Evolutionary conservation across 2,113 vertebrate species (phyloP), one percentile per base, ranked within the genome.

Genomic region (Globicephala melas): DNA sequence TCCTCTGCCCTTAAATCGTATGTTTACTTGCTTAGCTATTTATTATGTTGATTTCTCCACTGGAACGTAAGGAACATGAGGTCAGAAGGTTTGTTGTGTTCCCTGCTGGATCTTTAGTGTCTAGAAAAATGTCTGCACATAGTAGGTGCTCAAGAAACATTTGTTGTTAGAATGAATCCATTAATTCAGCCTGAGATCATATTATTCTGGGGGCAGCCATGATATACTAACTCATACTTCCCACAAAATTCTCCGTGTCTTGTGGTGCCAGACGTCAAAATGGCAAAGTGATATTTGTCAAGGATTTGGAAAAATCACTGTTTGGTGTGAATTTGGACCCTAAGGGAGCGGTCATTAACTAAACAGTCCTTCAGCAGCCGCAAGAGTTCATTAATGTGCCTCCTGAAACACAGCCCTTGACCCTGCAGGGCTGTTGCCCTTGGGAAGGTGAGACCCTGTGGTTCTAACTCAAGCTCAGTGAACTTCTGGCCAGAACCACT

Each of bases 401-500:
- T 53, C 38, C 33, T 28, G 38, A 70, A 70, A 86, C 68, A 92
- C 12, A n/a, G 25, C 11, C 74, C 88, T 82, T 63, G 12, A 36
- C 79, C 65, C 80, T 28, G 4, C 26, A 18, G 62, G 55, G 68
- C 36, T 9, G 2, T 62, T 53, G 90, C 73, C 76, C 81, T 96
- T 55, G 87, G 50, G 81, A 96, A 74, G 55, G 41, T 81, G 31
- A 94, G 84, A 58, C 76, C 25, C 62, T 77, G 0, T 8, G 47
- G 33, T 81, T 89, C 81, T 79, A 63, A 91, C 58, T 93, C 67
- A 50, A 33, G 55, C 86, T 94, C 77, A 70, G 77, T 0, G 14
- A 91, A 82, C 47, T 89, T 71, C 94, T 65, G 58, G 74, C 86
- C 74, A 84, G 79, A 80, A 50, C 86, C 58, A 73, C 97, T 96